A percentile compares a stretch with the other conserved stretches of the same genome.
phyloP scores from a whole-genome alignment of 2,888 invertebrate genomes.

The Ctenicera cuprea region DNA sequence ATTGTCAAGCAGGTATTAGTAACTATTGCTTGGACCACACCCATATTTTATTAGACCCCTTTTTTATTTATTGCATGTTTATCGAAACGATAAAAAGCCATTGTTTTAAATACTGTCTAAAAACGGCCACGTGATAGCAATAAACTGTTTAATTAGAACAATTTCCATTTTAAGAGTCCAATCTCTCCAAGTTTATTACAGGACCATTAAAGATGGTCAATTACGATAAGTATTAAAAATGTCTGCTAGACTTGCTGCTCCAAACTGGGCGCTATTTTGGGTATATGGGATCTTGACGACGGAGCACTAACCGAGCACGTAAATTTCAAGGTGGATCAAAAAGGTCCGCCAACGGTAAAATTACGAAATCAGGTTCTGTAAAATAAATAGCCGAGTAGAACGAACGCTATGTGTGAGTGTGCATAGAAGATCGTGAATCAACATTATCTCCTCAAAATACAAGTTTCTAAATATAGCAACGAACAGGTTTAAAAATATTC shows the following conservation, averaged over 20 bases:
- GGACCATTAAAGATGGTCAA: slow-evolving; percentile 3
- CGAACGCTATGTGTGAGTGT: slow-evolving; percentile 13
- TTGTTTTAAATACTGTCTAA: too few relatives aligned
- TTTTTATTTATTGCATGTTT: too few relatives aligned
- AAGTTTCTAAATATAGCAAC: slow-evolving; percentile 46
- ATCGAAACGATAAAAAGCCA: too few relatives aligned
- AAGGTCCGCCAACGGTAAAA: slow-evolving; percentile 41
- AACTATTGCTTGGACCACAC: too few relatives aligned
- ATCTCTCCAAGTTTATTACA: not conserved
- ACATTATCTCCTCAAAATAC: slow-evolving; percentile 44
- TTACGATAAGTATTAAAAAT: slow-evolving; percentile 1
- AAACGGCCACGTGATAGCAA: not conserved
- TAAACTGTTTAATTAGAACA: slow-evolving; percentile 1
- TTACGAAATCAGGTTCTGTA: slow-evolving; percentile 40
- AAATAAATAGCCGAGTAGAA: slow-evolving; percentile 34
- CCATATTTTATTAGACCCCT: too few relatives aligned
- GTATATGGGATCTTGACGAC: slow-evolving; percentile 11
- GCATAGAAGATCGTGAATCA: slow-evolving; percentile 40
- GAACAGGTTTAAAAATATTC: slow-evolving; percentile 51
- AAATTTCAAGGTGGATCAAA: slow-evolving; percentile 35
- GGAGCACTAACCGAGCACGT: slow-evolving; percentile 14
- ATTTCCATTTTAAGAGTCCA: slow-evolving; percentile 1
- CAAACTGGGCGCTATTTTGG: not conserved
- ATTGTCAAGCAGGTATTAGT: too few relatives aligned
- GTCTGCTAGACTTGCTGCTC: not conserved